A percentile compares a stretch with the other conserved stretches of the same genome.
Conservation (phyloP, 2,113 vertebrate species). For the Podilymbus podiceps region DNA sequence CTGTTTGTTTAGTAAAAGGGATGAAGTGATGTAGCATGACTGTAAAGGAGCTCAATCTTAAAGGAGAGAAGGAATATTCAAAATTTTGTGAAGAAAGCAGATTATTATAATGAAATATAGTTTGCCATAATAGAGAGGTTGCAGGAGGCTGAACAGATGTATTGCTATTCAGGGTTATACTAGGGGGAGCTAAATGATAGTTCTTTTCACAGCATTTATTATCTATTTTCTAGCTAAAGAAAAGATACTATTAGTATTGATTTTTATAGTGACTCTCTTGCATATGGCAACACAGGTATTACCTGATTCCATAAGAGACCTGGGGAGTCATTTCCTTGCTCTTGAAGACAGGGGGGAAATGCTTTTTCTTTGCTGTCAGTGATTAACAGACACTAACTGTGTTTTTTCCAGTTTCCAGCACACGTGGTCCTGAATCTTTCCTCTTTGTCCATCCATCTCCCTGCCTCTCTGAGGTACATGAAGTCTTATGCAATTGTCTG, state of each 20-base stretch:
- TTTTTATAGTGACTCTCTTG: not conserved
- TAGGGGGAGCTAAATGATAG: not conserved
- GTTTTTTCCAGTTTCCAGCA: not conserved
- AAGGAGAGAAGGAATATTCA: not conserved
- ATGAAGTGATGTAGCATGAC: not conserved
- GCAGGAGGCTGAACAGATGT: not conserved
- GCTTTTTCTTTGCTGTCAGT: not conserved
- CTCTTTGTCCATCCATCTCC: not conserved
- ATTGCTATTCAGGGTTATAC: not conserved
- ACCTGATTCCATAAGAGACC: not conserved
- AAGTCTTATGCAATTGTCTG: not conserved
- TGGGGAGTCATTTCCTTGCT: not conserved
- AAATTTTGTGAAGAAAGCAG: not conserved
- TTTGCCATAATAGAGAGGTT: not conserved
- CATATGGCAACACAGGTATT: not conserved
- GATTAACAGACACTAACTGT: not conserved
- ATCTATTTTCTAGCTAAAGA: not conserved
- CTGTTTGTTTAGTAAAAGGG: not conserved
- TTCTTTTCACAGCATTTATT: not conserved
- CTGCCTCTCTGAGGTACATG: not conserved
- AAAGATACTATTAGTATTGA: not conserved
- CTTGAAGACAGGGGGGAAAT: not conserved
- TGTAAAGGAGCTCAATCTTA: not conserved
- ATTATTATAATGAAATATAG: not conserved
- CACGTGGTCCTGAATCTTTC: not conserved